Percentiles rank a stretch among this genome's conserved stretches.
phyloP scores from a whole-genome alignment of 2,797 vertebrate species.

The Pseudochirops corinnae region DNA sequence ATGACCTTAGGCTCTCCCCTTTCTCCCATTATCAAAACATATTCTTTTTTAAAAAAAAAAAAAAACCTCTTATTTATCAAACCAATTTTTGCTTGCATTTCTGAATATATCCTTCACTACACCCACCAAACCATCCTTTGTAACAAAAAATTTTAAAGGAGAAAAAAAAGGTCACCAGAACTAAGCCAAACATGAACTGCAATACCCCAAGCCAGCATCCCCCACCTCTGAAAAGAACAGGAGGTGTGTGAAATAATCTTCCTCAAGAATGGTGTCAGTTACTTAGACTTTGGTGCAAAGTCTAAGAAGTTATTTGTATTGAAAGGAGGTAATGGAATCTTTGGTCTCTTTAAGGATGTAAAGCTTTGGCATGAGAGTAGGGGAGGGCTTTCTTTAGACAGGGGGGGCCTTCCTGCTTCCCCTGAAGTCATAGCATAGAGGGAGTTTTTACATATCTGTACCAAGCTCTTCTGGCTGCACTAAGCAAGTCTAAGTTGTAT shows the following conservation, averaged over 20 bases:
- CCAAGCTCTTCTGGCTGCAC: background rate
- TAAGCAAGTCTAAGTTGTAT: background rate
- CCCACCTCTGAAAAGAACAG: background rate
- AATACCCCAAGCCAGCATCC: background rate
- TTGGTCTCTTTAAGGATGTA: background rate
- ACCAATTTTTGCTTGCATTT: background rate
- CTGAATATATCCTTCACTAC: background rate
- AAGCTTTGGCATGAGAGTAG: background rate
- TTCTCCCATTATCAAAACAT: background rate
- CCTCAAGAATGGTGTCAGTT: background rate
- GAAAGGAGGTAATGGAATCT: constrained; percentile 22
- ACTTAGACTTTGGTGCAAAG: constrained; percentile 3
- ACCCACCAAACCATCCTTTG: background rate
- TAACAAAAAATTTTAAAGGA: background rate
- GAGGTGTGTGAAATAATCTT: background rate
- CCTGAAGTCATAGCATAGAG: background rate
- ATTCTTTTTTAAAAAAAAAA: background rate
- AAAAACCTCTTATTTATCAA: background rate
- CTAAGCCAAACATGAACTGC: background rate
- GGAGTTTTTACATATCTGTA: background rate
- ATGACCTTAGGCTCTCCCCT: background rate
- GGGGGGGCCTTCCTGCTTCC: background rate
- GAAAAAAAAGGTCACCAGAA: background rate
- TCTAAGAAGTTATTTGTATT: background rate
- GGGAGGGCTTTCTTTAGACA: background rate